Conservation (phyloP, 2,888 invertebrate genomes). For the Tolmerus cingulatus region DNA sequence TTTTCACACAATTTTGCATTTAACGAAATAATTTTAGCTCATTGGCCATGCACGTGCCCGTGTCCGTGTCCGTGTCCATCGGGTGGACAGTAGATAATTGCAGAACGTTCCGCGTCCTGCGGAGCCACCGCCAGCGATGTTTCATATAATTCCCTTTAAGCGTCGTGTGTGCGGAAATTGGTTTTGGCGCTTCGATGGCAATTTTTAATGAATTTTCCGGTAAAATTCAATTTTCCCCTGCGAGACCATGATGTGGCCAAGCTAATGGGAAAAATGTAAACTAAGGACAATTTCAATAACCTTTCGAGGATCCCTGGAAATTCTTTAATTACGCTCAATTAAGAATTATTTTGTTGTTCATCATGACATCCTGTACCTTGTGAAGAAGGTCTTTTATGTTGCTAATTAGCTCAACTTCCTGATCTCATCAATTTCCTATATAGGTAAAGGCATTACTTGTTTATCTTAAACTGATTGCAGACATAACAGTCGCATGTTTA, state of each 20-base stretch:
- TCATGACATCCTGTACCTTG: no score
- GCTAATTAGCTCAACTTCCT: no score
- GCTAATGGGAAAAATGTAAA: neutral
- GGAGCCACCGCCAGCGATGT: neutral
- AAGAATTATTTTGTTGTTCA: neutral
- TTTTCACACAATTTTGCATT: slow-evolving; percentile 35
- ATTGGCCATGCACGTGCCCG: neutral
- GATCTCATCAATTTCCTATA: no score
- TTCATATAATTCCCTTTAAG: slow-evolving; percentile 5
- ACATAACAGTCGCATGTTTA: no score
- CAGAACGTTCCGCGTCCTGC: neutral
- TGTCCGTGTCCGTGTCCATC: neutral
- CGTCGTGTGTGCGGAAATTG: neutral
- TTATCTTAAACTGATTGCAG: no score
- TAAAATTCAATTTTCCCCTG: neutral
- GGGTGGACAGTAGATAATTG: slow-evolving; percentile 26
- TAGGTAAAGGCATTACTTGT: no score
- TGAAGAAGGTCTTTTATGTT: no score
- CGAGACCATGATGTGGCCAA: neutral
- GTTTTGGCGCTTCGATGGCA: neutral
- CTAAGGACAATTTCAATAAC: neutral
- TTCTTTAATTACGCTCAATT: neutral
- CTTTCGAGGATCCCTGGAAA: neutral
- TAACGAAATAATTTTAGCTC: slow-evolving; percentile 28
- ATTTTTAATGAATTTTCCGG: neutral